These are phyloP conservation scores for Drosophila quadrilineata DNA, from an alignment of 1,140 invertebrate species.

Conservation along the genomic window DNA sequence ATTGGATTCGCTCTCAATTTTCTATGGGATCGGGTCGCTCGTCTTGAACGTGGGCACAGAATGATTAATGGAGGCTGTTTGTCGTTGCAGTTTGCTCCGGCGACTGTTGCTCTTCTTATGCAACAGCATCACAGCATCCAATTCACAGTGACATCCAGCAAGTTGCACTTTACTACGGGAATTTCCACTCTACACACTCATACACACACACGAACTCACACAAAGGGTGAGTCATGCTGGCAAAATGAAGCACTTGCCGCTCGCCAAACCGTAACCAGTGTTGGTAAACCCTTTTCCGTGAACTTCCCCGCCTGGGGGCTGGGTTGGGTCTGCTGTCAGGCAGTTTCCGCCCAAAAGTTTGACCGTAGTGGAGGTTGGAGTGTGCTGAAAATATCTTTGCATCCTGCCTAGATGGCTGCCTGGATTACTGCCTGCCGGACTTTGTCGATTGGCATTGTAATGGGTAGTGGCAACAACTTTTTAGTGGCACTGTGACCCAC, in stretches of 20 bases:
- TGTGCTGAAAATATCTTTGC: constrained; percentile 32
- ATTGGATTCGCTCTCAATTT: constrained; percentile 36
- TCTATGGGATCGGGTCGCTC: constrained; percentile 47
- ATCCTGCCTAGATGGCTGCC: neutral
- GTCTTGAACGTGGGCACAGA: constrained; percentile 22
- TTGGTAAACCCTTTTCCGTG: no score
- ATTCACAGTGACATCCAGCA: no score
- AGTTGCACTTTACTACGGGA: no score
- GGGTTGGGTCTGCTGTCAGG: no score
- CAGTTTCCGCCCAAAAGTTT: constrained; percentile 46
- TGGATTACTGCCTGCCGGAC: constrained; percentile 44
- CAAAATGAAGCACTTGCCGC: constrained; percentile 1
- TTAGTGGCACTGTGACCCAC: constrained; percentile 54
- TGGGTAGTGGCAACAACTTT: constrained; percentile 50
- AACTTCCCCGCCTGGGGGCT: no score
- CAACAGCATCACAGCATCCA: constrained; percentile 24
- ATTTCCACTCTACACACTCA: no score
- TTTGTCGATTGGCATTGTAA: constrained; percentile 71
- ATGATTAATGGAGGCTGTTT: constrained; percentile 61
- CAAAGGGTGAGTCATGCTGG: constrained; percentile 16
- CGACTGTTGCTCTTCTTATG: constrained; percentile 25
- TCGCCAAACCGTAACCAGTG: no score
- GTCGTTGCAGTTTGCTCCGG: constrained; percentile 49
- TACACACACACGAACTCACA: no score
- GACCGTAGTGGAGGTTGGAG: no score